Evolutionary conservation across 1,140 invertebrate species (phyloP), one percentile per base, ranked within the genome.

Genomic region (Drosophila ficusphila): DNA sequence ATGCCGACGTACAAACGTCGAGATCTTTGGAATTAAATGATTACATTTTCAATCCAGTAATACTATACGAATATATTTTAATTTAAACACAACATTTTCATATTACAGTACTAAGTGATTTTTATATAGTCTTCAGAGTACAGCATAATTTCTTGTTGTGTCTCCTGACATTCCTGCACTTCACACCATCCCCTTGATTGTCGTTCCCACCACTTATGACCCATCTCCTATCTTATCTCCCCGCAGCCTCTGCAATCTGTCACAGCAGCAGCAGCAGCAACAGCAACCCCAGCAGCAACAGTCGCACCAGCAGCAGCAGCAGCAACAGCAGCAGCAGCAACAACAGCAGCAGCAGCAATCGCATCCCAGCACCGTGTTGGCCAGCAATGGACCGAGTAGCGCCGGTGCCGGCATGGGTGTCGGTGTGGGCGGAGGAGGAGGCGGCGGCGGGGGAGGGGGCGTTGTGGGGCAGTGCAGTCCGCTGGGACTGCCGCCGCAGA

Each of bases 311-410:
- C 76, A 79, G 1, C 79, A 81, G 0, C 77, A 81, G 0, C 85
- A 89, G 0, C 76, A 75, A 0, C 77, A 81, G 0, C 72, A 61
- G 7, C 73, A 76, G 0, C n/a, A n/a, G n/a, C n/a, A n/a, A n/a
- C 58, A 64, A 0, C 77, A 79, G 2, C 77, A 81, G 2, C 79
- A 83, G 25, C 79, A 83, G 25, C 74, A 70, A 34, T 31, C 81
- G 33, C 79, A 85, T 56, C 56, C 79, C 53, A 56, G 67, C 81
- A 64, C 67, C 81, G 81, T 86, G 79, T 86, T 86, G 81, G 76
- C 81, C 82, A 85, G 81, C 81, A 85, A 86, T 76, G 79, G 79
- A 74, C 79, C 79, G 56, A 86, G 81, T 79, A 85, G 79, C 62
- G 81, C 79, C 79, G 78, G 73, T 65, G 79, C 76, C 81, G 77